Conservation (phyloP, 2,888 invertebrate genomes). For the Cylloceria caligata region DNA sequence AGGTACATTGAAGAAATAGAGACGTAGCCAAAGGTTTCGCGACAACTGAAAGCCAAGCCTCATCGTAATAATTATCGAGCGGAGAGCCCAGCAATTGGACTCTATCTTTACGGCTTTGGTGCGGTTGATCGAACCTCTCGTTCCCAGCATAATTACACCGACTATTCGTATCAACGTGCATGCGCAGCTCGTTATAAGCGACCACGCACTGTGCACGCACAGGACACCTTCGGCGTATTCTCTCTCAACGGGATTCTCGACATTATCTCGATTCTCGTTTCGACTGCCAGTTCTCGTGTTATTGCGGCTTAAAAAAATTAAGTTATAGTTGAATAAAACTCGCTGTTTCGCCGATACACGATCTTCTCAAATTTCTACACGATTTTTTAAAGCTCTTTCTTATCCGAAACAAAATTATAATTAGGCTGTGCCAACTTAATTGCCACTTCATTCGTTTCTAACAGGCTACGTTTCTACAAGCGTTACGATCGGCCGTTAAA, state of each 20-base stretch:
- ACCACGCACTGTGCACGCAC: conserved; percentile 39
- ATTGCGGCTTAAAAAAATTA: conserved; percentile 3
- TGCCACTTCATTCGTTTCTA: not conserved
- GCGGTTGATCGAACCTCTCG: conserved; percentile 39
- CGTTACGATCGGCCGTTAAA: conserved; percentile 31
- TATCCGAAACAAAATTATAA: conserved; percentile 10
- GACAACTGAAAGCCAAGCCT: conserved; percentile 13
- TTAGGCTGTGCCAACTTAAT: conserved; percentile 32
- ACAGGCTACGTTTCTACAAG: too few species aligned
- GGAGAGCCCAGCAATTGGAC: conserved; percentile 43
- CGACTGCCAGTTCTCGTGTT: conserved; percentile 39
- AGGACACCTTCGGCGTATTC: conserved; percentile 23
- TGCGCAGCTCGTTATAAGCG: conserved; percentile 39
- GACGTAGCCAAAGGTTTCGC: conserved; percentile 21
- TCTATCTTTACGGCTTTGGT: conserved; percentile 55
- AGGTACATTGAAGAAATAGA: conserved; percentile 26
- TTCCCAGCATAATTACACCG: conserved; percentile 46
- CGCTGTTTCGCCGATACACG: not conserved
- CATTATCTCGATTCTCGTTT: conserved; percentile 53
- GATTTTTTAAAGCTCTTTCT: not conserved
- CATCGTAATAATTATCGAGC: conserved; percentile 56
- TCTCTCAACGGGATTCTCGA: conserved; percentile 55
- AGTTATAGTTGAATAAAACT: conserved; percentile 52
- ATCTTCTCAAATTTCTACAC: conserved; percentile 20
- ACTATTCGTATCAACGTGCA: conserved; percentile 15